Percentiles rank a stretch among this genome's conserved stretches.
Evolutionary conservation across 2,888 invertebrate genomes (phyloP).

Genomic region (Sabellastarte sp.): DNA sequence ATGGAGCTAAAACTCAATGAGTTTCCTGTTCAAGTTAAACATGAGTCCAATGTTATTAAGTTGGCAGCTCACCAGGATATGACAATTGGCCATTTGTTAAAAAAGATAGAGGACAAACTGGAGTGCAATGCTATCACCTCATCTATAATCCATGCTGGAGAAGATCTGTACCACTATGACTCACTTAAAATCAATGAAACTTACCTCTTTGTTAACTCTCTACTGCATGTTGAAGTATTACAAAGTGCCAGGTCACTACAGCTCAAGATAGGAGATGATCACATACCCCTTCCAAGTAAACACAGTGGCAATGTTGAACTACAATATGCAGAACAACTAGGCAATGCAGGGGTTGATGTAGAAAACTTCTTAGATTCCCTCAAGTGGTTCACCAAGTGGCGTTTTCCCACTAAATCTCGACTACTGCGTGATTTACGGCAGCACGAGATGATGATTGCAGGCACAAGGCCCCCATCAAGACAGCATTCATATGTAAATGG

Average conservation of each 20-base stretch:
- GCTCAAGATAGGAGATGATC: background rate
- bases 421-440: background rate
- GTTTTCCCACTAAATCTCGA: slow-evolving; percentile 1
- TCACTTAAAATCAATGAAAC: background rate
- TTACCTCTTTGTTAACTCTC: slow-evolving; percentile 5
- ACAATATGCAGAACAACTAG: background rate
- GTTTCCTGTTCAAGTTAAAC: slow-evolving; percentile 7
- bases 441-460: background rate
- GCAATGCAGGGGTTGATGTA: background rate
- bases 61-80: background rate
- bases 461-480: background rate
- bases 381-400: slow-evolving; percentile 10
- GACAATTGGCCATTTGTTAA: background rate
- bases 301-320: background rate
- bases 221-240: background rate
- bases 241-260: background rate
- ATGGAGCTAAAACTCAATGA: slow-evolving; percentile 6
- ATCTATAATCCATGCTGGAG: slow-evolving; percentile 1
- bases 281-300: slow-evolving; percentile 5
- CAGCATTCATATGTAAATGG: background rate
- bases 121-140: background rate
- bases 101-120: slow-evolving; percentile 3
- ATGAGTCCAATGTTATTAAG: background rate
- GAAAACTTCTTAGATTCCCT: background rate
- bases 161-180: background rate